Evolutionary conservation across 2,113 vertebrate genomes (phyloP), one percentile per base, ranked within the genome.

Genomic region (Willisornis vidua): DNA sequence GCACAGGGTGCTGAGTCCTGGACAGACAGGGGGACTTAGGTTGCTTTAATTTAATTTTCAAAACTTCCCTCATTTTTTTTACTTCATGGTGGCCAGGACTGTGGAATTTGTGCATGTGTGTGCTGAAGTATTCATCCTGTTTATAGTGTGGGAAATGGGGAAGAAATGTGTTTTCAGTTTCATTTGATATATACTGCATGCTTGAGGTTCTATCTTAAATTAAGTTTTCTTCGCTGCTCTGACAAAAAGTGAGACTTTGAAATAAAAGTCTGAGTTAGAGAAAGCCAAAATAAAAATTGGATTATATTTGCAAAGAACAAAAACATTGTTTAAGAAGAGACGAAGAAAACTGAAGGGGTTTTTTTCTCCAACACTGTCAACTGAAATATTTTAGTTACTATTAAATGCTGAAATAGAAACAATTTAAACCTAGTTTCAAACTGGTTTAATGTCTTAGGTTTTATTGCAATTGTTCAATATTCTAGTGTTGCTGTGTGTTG

Each of bases 91-190:
- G 83, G 79, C 52, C 14, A 2, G 25, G 19, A 15, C 45, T 29
- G 52, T 88, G 88, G 90, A 84, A 94, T 93, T 65, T 81, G 41
- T 96, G 61, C 51, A 35, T 89, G 55, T 77, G 63, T 46, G 46
- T 71, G 45, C 54, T 80, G 59, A 87, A 87, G 37, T 68, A 43
- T 90, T 94, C 6, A 1, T 91, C 39, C 80, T 88, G 85, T 96
- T 96, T 95, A 63, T 72, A 88, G 61, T 57, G 83, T 86, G 76
- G 94, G 73, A 95, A 95, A 86, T 80, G 62, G 45, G 10, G 80
- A 84, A 94, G 68, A 96, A 96, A 95, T 93, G 70, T 95, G 94
- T 93, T 96, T 96, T 86, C 62, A 90, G 72, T 96, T 96, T 96
- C 33, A 49, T 92, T 71, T 73, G 82, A 68, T 95, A 71, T 24